Conservation (phyloP, 1,140 invertebrate genomes). For the Nomia melanderi region DNA sequence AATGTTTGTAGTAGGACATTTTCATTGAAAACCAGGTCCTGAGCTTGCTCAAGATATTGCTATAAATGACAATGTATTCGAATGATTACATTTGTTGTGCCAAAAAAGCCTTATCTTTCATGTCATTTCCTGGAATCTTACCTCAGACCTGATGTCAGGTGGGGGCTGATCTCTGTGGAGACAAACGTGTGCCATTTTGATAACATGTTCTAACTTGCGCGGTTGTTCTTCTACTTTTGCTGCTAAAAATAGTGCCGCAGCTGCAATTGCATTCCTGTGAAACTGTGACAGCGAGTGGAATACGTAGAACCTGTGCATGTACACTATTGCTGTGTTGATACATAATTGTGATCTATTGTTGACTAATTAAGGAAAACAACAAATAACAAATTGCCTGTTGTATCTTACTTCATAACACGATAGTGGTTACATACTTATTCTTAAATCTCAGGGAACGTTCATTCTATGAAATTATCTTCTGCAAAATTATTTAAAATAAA, state of each 20-base stretch:
- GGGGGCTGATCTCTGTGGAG: slow-evolving; percentile 84
- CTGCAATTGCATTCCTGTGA: slow-evolving; percentile 90
- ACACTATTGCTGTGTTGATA: slow-evolving; percentile 98
- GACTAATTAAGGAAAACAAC: slow-evolving; percentile 70
- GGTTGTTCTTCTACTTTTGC: slow-evolving; percentile 99
- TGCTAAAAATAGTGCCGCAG: slow-evolving; percentile 95
- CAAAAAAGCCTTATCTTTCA: background rate
- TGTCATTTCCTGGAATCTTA: slow-evolving; percentile 67
- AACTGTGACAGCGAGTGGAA: slow-evolving; percentile 95
- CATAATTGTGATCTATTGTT: slow-evolving; percentile 89
- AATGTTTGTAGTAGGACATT: slow-evolving; percentile 97
- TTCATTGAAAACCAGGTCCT: slow-evolving; percentile 97
- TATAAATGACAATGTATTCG: slow-evolving; percentile 79
- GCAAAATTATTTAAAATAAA: background rate
- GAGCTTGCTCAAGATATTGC: slow-evolving; percentile 88
- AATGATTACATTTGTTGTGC: background rate
- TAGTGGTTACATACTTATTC: background rate
- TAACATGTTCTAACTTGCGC: slow-evolving; percentile 97
- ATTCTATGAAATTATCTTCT: background rate
- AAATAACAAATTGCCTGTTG: background rate
- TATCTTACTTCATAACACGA: background rate
- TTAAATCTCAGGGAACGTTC: background rate
- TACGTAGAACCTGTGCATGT: slow-evolving; percentile 98
- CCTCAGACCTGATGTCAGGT: slow-evolving; percentile 88
- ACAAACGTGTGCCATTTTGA: slow-evolving; percentile 93